These are phyloP conservation scores for Patiria pectinifera DNA, from an alignment of 53 echinoderm and acorn worm species.

Conservation along the genomic window DNA sequence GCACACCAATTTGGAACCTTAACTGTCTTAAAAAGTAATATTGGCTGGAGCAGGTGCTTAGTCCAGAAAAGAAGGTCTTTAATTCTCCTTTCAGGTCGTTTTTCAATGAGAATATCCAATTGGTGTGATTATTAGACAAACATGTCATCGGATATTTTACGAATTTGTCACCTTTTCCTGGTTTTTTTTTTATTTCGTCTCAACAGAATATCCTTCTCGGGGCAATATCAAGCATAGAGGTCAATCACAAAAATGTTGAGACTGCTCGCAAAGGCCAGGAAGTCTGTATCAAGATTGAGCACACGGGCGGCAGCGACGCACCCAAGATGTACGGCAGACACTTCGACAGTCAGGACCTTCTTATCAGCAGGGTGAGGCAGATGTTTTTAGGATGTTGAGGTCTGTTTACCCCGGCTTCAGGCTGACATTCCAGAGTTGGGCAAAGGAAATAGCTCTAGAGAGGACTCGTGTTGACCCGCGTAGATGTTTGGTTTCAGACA, in stretches of 20 bases:
- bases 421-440: no score
- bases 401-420: no score
- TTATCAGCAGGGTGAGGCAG: constrained; percentile 86
- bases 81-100: no score
- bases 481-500: no score
- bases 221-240: constrained; percentile 86
- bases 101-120: neutral
- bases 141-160: neutral
- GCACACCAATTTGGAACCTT: no score
- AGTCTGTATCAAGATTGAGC: constrained; percentile 94
- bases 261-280: constrained; percentile 91
- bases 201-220: constrained; percentile 83
- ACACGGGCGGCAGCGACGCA: constrained; percentile 83
- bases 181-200: neutral
- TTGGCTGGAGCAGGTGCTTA: no score
- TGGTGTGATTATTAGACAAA: neutral
- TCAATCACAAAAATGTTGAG: constrained; percentile 91
- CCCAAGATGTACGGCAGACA: constrained; percentile 96
- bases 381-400: neutral
- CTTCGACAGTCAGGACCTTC: constrained; percentile 84
- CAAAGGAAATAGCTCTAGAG: no score
- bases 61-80: no score
- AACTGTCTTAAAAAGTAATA: no score
- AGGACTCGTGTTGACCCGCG: no score
- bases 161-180: neutral